A percentile compares a stretch with the other conserved stretches of the same genome.
phyloP scores from a whole-genome alignment of 2,888 invertebrate genomes.

The Acanthosepion esculentum region DNA sequence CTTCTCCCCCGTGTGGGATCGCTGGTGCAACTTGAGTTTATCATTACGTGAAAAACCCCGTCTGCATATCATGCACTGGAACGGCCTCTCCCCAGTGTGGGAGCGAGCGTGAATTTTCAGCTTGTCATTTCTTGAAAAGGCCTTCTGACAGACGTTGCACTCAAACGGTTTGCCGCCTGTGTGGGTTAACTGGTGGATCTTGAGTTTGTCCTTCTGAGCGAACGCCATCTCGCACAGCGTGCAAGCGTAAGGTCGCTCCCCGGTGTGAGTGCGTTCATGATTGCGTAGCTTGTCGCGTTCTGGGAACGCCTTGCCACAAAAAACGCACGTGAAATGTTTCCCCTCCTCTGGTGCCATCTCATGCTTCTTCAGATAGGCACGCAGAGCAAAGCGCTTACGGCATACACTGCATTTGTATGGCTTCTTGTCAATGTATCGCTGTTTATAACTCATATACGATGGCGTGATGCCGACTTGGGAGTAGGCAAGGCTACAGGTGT shows the following conservation, averaged over 20 bases:
- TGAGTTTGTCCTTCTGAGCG: constrained; percentile 45
- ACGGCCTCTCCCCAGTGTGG: constrained; percentile 39
- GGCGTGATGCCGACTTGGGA: constrained; percentile 40
- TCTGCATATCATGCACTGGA: constrained; percentile 38
- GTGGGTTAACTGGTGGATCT: constrained; percentile 42
- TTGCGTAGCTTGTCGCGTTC: constrained; percentile 43
- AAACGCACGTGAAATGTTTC: constrained; percentile 40
- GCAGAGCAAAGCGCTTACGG: constrained; percentile 42
- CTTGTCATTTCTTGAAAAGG: constrained; percentile 43
- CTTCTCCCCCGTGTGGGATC: constrained; percentile 44
- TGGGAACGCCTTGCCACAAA: constrained; percentile 44
- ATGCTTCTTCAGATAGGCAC: constrained; percentile 44
- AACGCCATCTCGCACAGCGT: constrained; percentile 44
- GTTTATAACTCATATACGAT: constrained; percentile 39
- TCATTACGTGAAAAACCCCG: constrained; percentile 40
- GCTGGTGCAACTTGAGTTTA: constrained; percentile 43
- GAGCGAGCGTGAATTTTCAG: constrained; percentile 45
- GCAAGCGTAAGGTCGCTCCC: constrained; percentile 42
- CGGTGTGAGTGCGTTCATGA: constrained; percentile 41
- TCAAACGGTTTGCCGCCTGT: constrained; percentile 44
- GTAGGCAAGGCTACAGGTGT: constrained; percentile 37
- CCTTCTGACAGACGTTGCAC: constrained; percentile 40
- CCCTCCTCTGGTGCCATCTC: constrained; percentile 43
- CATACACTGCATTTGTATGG: constrained; percentile 43
- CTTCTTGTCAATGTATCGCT: constrained; percentile 44